phyloP scores from a whole-genome alignment of 2,113 vertebrate genomes.

The Illadopsis cleaveri region DNA sequence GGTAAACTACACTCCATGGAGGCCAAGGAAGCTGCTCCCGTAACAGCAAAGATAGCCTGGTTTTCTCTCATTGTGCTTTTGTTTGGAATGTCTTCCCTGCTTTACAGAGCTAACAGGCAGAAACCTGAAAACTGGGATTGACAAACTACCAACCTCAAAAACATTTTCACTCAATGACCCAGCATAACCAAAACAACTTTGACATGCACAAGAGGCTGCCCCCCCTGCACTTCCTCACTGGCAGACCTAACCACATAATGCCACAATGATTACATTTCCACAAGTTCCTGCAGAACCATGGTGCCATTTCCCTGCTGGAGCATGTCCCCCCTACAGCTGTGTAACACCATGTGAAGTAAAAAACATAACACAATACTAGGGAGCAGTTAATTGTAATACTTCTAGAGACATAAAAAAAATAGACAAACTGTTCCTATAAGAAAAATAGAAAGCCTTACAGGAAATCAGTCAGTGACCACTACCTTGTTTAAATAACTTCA shows the following conservation, averaged over 20 bases:
- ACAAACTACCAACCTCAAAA: neutral
- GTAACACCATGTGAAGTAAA: neutral
- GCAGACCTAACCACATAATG: neutral
- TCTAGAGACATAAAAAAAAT: neutral
- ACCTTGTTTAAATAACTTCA: neutral
- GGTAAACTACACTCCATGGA: rapidly evolving
- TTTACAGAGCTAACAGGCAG: neutral
- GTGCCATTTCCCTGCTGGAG: neutral
- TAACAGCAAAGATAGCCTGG: neutral
- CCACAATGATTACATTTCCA: rapidly evolving
- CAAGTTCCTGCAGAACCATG: neutral
- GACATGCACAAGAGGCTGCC: neutral
- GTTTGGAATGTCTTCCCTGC: neutral
- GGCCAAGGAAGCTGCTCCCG: neutral
- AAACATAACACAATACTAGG: neutral
- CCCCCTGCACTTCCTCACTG: neutral
- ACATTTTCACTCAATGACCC: neutral
- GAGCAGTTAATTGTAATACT: neutral
- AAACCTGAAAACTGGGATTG: neutral
- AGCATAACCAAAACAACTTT: neutral
- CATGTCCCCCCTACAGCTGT: neutral
- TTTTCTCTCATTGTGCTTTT: neutral
- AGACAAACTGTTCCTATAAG: neutral
- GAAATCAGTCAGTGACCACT: neutral
- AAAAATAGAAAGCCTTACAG: neutral